Conservation (phyloP, 1,140 invertebrate species). For the Trichonephila inaurata region DNA sequence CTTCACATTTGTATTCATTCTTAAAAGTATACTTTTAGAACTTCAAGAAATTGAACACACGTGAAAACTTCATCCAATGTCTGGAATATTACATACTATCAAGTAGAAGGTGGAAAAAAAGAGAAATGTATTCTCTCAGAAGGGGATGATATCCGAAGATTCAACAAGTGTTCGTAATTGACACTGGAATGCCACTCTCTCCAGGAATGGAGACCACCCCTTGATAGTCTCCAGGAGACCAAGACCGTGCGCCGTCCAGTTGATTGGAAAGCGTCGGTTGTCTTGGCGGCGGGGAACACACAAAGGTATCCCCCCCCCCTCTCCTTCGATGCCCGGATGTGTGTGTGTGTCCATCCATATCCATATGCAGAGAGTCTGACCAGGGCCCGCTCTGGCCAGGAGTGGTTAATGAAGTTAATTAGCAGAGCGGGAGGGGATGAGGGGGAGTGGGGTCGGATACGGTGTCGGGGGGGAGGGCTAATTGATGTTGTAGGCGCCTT, state of each 20-base stretch:
- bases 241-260: not conserved
- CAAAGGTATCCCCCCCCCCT: constrained; percentile 20
- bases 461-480: constrained; percentile 60
- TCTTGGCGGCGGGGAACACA: not conserved
- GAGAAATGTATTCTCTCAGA: not conserved
- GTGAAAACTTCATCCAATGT: no score
- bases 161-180: not conserved
- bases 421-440: constrained; percentile 37
- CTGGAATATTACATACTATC: no score
- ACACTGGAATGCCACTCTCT: no score
- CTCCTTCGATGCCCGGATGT: not conserved
- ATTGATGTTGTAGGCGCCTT: constrained; percentile 76
- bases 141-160: not conserved
- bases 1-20: no score
- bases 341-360: constrained; percentile 14
- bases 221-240: not conserved
- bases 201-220: no score
- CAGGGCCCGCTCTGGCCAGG: constrained; percentile 18
- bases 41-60: no score
- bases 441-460: not conserved
- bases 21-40: no score
- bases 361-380: constrained; percentile 14
- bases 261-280: constrained; percentile 30
- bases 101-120: not conserved
- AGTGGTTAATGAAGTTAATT: constrained; percentile 76